Conservation (phyloP, 2,797 vertebrate species). For the Characodon lateralis region DNA sequence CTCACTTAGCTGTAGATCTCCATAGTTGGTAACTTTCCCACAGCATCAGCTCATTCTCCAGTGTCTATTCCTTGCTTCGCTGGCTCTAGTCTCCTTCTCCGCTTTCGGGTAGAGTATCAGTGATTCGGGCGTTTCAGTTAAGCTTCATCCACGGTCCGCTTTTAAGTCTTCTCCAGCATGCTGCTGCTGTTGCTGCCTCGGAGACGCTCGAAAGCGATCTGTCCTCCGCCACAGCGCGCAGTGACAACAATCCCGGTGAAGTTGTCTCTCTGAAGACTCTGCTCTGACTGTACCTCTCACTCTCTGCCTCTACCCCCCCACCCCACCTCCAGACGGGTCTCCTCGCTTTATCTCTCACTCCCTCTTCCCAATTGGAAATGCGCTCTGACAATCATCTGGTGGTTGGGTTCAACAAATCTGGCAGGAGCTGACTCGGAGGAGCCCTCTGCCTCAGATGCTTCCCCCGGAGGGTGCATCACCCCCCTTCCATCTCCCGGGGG, state of each 20-base stretch:
- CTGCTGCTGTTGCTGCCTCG: constrained; percentile 19
- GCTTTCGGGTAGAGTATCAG: constrained; percentile 48
- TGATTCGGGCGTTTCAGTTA: constrained; percentile 20
- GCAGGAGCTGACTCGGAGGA: constrained; percentile 53
- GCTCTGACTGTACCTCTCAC: constrained; percentile 36
- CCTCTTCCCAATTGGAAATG: constrained; percentile 68
- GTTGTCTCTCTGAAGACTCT: constrained; percentile 56
- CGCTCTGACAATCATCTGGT: constrained; percentile 75
- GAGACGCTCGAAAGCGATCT: constrained; percentile 49
- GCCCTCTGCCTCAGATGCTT: constrained; percentile 56
- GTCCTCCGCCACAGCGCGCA: constrained; percentile 55
- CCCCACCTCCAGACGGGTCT: constrained; percentile 42
- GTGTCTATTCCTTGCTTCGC: constrained; percentile 31
- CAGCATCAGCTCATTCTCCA: constrained; percentile 45
- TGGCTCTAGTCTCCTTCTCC: constrained; percentile 33
- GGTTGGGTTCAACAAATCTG: constrained; percentile 58
- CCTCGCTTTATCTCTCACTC: constrained; percentile 61
- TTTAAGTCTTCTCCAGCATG: constrained; percentile 28
- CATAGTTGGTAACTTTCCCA: constrained; percentile 72
- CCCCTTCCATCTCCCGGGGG: constrained; percentile 3
- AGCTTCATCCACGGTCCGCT: constrained; percentile 49
- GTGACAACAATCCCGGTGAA: constrained; percentile 62
- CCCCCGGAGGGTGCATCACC: constrained; percentile 26
- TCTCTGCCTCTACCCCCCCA: constrained; percentile 37
- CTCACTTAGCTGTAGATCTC: constrained; percentile 53